phyloP scores from a whole-genome alignment of 1,140 invertebrate genomes.

The Drosophila azteca region DNA sequence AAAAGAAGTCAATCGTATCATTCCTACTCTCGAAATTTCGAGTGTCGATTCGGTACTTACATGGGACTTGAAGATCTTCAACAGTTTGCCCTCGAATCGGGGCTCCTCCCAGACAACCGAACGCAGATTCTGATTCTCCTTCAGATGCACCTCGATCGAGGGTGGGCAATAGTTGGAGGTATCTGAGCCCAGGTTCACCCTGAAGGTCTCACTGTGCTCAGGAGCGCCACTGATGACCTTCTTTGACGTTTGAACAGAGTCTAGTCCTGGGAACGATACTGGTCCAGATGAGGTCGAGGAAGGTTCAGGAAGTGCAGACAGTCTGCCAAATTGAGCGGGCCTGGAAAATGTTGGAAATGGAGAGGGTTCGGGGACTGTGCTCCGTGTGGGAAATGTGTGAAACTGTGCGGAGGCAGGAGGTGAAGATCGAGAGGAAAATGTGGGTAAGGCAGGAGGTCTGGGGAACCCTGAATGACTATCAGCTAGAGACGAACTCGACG shows the following conservation, averaged over 20 bases:
- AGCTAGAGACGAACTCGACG: neutral
- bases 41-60: constrained; percentile 82
- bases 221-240: constrained; percentile 9
- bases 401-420: constrained; percentile 17
- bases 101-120: constrained; percentile 89
- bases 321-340: constrained; percentile 1
- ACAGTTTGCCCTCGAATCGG: constrained; percentile 86
- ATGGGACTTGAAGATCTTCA: constrained; percentile 87
- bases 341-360: constrained; percentile 18
- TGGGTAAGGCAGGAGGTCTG: neutral
- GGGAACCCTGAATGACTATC: no score
- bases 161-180: constrained; percentile 85
- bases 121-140: constrained; percentile 85
- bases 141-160: constrained; percentile 86
- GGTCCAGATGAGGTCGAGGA: neutral
- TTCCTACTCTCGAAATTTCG: neutral
- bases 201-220: constrained; percentile 6
- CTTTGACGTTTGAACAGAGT: constrained; percentile 5
- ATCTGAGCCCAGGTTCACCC: constrained; percentile 56
- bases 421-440: neutral
- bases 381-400: neutral
- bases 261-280: neutral
- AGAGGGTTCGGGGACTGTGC: neutral
- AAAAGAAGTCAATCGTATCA: neutral
- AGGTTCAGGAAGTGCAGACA: neutral